Evolutionary conservation across 2,797 vertebrate species (phyloP), one percentile per base, ranked within the genome.

Genomic region (Helarctos malayanus): DNA sequence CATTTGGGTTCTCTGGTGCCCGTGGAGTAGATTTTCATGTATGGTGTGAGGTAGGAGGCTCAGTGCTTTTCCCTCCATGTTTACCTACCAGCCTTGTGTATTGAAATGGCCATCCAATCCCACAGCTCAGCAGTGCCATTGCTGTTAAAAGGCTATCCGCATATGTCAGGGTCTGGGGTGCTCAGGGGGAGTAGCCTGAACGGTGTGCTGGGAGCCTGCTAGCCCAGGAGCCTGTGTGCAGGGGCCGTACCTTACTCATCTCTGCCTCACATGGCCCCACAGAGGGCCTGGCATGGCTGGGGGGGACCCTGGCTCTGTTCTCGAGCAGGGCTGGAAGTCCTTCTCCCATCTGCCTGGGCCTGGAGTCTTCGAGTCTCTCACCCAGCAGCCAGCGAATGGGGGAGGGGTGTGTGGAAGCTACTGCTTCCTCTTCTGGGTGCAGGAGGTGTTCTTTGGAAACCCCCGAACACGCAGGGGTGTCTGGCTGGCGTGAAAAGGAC

Each of bases 381-480:
- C 7, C 11, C 54, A 3, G 35, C 71, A 38, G 14, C 56, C 71
- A 65, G 49, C 6, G 18, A 2, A 69, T 21, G 1, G 9, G 27
- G 83, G 69, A 38, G 41, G 41, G 32, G 25, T 35, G 56, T 35
- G 45, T 80, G 35, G 57, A 29, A 84, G 76, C 35, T 5, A 4
- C 76, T 52, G 35, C 94, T 97, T 97, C 97, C 97, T 92, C 76
- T 96, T 97, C 63, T 78, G 49, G 16, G 49, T 16, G 29, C 3
- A 15, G 63, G 41, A 63, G 92, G 89, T 3, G 27, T 56, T 63
- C 38, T 94, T 15, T 65, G 95, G 97, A 97, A 97, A 97, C 3
- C 56, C 96, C 92, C 92, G 13, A 52, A n/a, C 0, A 0, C 1
- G 12, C 47, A 71, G 47, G 38, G n/a, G 32, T 12, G 3, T 38